Evolutionary conservation across 2,113 vertebrate species (phyloP).

Genomic region (Leptocoma aspasia): DNA sequence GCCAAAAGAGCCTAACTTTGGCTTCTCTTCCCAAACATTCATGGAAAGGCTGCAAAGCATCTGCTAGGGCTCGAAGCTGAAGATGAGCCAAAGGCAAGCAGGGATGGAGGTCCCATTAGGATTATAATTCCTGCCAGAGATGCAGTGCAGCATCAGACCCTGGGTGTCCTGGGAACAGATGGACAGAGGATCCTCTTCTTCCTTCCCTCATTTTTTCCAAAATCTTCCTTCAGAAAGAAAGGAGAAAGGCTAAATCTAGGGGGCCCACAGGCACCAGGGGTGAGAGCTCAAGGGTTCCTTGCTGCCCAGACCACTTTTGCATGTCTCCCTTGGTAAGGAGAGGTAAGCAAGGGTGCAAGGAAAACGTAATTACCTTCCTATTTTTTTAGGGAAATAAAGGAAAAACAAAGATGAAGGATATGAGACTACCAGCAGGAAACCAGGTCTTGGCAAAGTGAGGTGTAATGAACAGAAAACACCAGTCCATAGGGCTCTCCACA

Average conservation of each 20-base stretch:
- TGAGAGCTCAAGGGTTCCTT: neutral
- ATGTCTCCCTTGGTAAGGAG: neutral
- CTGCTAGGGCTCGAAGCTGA: neutral
- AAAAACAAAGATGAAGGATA: conserved; percentile 4
- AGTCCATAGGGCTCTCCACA: neutral
- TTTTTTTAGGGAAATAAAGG: conserved; percentile 20
- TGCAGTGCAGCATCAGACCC: neutral
- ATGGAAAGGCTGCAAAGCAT: conserved; percentile 36
- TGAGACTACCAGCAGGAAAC: conserved; percentile 39
- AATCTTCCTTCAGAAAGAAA: neutral
- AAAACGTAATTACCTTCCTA: neutral
- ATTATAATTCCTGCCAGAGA: neutral
- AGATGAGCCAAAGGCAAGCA: neutral
- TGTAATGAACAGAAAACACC: conserved; percentile 62
- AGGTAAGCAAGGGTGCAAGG: neutral
- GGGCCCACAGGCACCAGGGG: neutral
- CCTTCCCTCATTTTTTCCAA: neutral
- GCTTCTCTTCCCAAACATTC: conserved; percentile 48
- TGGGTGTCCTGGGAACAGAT: neutral
- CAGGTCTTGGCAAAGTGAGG: neutral
- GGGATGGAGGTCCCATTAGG: neutral
- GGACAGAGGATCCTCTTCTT: neutral
- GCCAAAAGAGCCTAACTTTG: conserved; percentile 51
- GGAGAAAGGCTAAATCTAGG: neutral
- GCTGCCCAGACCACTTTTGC: neutral